Conservation (phyloP, 2,888 invertebrate species). For the Electrophaes corylata region DNA sequence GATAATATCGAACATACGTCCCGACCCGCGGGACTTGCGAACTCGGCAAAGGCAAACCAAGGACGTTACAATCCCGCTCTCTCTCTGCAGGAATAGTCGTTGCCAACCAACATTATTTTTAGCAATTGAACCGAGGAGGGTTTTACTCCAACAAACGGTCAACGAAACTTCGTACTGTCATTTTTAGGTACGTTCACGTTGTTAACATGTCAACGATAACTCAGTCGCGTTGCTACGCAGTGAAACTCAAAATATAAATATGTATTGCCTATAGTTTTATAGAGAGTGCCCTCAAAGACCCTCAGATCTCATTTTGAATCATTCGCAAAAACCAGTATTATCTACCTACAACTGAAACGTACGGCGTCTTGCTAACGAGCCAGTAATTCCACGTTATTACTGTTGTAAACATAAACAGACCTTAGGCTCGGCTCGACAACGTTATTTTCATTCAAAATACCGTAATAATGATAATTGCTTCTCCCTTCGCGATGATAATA, state of each 20-base stretch:
- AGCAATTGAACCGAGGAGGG: slow-evolving; percentile 74
- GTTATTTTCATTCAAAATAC: slow-evolving; percentile 31
- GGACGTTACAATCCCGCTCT: slow-evolving; percentile 60
- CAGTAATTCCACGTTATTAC: slow-evolving; percentile 44
- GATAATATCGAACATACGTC: slow-evolving; percentile 67
- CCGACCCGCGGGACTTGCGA: slow-evolving; percentile 36
- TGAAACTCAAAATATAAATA: too few species aligned
- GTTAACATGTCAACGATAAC: too few species aligned
- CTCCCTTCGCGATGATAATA: slow-evolving; percentile 15
- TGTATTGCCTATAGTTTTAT: too few species aligned
- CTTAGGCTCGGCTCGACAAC: slow-evolving; percentile 30
- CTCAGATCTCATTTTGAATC: slow-evolving; percentile 40
- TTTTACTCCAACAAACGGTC: too few species aligned
- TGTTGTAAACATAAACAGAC: slow-evolving; percentile 39
- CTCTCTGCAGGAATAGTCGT: neutral
- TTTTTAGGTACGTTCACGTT: too few species aligned
- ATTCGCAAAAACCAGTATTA: slow-evolving; percentile 57
- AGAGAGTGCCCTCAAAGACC: too few species aligned
- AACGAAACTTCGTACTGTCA: too few species aligned
- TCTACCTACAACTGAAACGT: slow-evolving; percentile 43
- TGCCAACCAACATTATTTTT: slow-evolving; percentile 69
- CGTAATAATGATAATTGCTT: slow-evolving; percentile 35
- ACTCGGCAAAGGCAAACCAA: slow-evolving; percentile 66
- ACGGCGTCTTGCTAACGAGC: slow-evolving; percentile 51
- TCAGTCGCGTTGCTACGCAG: too few species aligned